Percentiles rank a stretch among this genome's conserved stretches.
Evolutionary conservation across 1,140 invertebrate genomes (phyloP).

Genomic region (Panagrolaimus sp.): DNA sequence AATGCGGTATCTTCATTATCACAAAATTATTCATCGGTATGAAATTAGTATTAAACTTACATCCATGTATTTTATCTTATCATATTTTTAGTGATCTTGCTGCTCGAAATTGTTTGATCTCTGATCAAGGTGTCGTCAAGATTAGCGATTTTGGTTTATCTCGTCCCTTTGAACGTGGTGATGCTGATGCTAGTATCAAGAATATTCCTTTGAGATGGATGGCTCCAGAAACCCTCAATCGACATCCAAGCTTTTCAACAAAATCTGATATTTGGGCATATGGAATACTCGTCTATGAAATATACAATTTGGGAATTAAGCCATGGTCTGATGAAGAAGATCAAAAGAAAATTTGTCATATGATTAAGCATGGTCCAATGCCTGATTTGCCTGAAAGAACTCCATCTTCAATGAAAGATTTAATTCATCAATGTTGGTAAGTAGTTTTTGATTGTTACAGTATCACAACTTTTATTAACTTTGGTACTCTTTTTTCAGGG

Average conservation of each 20-base stretch:
- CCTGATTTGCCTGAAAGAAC: constrained; percentile 12
- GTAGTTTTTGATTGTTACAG: background rate
- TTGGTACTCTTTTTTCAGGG: background rate
- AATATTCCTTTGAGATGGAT: constrained; percentile 69
- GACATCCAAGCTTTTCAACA: constrained; percentile 81
- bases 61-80: no score
- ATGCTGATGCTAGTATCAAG: constrained; percentile 1
- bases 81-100: no score
- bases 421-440: constrained; percentile 11
- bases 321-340: constrained; percentile 37
- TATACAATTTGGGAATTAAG: constrained; percentile 45
- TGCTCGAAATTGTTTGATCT: constrained; percentile 23
- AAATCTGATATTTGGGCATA: constrained; percentile 74
- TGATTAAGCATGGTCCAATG: constrained; percentile 8
- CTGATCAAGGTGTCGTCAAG: constrained; percentile 64
- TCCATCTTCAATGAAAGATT: background rate
- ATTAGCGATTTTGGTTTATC: constrained; percentile 95
- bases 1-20: constrained; percentile 73
- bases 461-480: background rate
- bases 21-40: constrained; percentile 86
- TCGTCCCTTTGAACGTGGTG: constrained; percentile 75
- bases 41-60: no score
- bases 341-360: constrained; percentile 14
- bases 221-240: constrained; percentile 87
- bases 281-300: constrained; percentile 55